Evolutionary conservation across 2,113 vertebrate species (phyloP).

Genomic region (Nymphicus hollandicus): DNA sequence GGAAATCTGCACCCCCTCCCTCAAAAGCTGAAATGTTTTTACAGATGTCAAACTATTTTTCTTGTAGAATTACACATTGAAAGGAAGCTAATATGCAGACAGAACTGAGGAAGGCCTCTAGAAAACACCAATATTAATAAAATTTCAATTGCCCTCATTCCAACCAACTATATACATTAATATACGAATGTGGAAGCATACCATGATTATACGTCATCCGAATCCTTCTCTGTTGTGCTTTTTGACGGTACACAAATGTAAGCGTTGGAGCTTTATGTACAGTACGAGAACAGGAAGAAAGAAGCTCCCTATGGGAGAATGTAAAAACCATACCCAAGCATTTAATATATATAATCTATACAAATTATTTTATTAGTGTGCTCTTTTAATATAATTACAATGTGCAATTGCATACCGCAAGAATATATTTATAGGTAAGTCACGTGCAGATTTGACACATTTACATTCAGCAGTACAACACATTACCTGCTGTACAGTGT

Average conservation of each 20-base stretch:
- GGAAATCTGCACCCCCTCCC: conserved; percentile 67
- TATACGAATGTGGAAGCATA: conserved; percentile 38
- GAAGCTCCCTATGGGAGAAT: conserved; percentile 72
- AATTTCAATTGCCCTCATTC: conserved; percentile 66
- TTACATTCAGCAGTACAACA: conserved; percentile 64
- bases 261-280: conserved; percentile 64
- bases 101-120: conserved; percentile 66
- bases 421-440: conserved; percentile 70
- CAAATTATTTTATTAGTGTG: conserved; percentile 84
- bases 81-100: conserved; percentile 75
- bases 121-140: conserved; percentile 73
- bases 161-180: conserved; percentile 69
- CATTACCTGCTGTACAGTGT: conserved; percentile 48
- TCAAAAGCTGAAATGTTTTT: conserved; percentile 64
- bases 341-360: conserved; percentile 83
- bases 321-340: conserved; percentile 79
- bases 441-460: conserved; percentile 72
- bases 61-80: conserved; percentile 69
- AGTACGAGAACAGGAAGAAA: conserved; percentile 67
- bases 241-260: conserved; percentile 52
- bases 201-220: conserved; percentile 11
- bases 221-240: conserved; percentile 60
- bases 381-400: conserved; percentile 82
- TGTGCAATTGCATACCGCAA: conserved; percentile 79
- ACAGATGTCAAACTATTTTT: conserved; percentile 68